Evolutionary conservation across 2,113 vertebrate genomes (phyloP), one percentile per base, ranked within the genome.

Genomic region (Mus spicilegus): DNA sequence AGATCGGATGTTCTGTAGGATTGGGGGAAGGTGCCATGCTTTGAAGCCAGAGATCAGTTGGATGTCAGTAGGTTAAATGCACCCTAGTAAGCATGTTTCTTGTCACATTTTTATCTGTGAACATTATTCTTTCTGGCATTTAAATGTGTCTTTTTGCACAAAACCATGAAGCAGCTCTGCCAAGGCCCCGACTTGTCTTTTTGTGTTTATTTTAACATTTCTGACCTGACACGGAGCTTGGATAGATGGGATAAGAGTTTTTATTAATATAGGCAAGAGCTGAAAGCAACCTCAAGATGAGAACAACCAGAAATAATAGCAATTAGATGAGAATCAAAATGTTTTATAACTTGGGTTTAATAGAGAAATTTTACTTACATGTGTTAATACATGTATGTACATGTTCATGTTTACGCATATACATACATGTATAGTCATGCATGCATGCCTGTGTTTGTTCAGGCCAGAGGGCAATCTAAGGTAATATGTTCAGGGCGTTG

Each of bases 21-120:
- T 58, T 94, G 51, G 20, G 69, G 42, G 13, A 73, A 93, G 24
- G 7, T 42, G 24, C 49, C 77, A 33, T 26, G 42, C 36, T 96
- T 95, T 92, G 42, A 92, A 85, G 54, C 65, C 26, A 89, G 46
- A 90, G 73, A 22, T 95, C 51, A 89, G 76, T 67, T 93, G 73
- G 78, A 36, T 70, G 49, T 72, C 61, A 73, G 42, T 6, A 30
- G 75, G 36, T 88, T 87, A 67, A 92, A 78, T 54, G 54, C 5
- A 14, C 77, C 54, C 12, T 36, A 33, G 85, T 86, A 97, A 39
- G 5, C 56, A 4, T 67, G 28, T 93, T 95, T 94, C 28, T 19
- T 87, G 65, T 65, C 36, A 46, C 77, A 78, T 42, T 88, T 2
- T 42, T 96, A 91, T 90, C 30, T 42, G 2, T 69, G 85, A 73